These are phyloP conservation scores for Poecilus cupreus DNA, from an alignment of 2,888 invertebrate genomes.

Conservation along the genomic window DNA sequence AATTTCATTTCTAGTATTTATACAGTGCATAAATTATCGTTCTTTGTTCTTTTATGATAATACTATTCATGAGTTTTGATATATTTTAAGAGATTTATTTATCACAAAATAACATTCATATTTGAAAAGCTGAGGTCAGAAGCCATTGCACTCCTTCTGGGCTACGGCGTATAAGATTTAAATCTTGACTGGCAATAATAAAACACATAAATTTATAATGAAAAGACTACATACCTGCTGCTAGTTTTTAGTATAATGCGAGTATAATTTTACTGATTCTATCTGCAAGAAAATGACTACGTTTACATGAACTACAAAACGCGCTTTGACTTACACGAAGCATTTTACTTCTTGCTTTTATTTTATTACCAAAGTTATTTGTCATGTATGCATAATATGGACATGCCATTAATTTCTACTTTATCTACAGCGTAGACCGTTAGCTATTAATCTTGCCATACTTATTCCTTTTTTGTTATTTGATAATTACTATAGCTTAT, in stretches of 20 bases:
- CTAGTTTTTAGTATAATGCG: not conserved
- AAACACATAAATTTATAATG: constrained; percentile 16
- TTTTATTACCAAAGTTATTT: not conserved
- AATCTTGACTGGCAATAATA: not conserved
- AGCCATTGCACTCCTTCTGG: constrained; percentile 6
- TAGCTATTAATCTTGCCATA: too few relatives aligned
- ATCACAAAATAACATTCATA: constrained; percentile 15
- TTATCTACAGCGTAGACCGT: too few relatives aligned
- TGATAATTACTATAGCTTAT: too few relatives aligned
- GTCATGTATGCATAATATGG: too few relatives aligned
- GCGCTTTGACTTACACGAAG: not conserved
- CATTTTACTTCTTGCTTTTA: not conserved
- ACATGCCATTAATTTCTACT: too few relatives aligned
- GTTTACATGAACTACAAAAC: too few relatives aligned
- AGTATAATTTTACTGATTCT: not conserved
- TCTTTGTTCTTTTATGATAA: constrained; percentile 35
- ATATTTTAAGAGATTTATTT: constrained; percentile 20
- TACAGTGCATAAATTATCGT: constrained; percentile 27
- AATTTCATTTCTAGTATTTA: constrained; percentile 27
- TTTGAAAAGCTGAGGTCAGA: not conserved
- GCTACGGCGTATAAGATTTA: not conserved
- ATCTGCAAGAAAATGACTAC: not conserved
- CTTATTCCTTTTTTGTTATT: too few relatives aligned
- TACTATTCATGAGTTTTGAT: constrained; percentile 28
- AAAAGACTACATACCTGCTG: constrained; percentile 5